Conservation (phyloP, 2,113 vertebrate genomes). For the Rhineura floridana region DNA sequence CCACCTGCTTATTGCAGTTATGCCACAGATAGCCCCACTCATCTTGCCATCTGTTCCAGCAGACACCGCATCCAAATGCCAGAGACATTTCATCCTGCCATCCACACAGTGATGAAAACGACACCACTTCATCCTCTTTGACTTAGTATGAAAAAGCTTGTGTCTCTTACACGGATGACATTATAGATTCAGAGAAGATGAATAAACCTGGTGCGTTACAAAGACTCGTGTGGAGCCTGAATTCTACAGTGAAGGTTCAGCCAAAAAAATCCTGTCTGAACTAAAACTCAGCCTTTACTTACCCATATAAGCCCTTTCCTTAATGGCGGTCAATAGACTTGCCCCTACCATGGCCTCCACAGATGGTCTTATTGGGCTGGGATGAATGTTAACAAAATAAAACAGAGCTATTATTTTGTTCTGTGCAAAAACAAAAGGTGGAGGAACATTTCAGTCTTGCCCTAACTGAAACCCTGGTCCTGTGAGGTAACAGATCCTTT, state of each 20-base stretch:
- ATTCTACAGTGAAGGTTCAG: too few species aligned
- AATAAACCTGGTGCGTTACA: background rate
- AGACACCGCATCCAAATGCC: background rate
- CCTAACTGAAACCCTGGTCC: background rate
- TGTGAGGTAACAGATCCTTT: background rate
- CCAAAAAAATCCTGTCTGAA: too few species aligned
- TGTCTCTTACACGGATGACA: background rate
- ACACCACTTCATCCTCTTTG: background rate
- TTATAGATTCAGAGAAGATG: background rate
- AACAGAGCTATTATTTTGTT: background rate
- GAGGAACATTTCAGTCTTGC: background rate
- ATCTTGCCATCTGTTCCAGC: constrained; percentile 14
- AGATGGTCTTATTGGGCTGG: background rate
- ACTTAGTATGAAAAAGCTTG: background rate
- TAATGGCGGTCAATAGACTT: background rate
- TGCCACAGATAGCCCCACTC: background rate
- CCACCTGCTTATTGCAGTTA: constrained; percentile 9
- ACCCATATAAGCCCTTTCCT: too few species aligned
- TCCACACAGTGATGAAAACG: background rate
- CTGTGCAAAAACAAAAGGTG: background rate
- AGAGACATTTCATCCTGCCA: background rate
- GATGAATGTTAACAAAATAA: background rate
- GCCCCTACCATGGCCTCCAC: background rate
- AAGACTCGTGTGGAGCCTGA: background rate
- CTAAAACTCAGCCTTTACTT: too few species aligned